These are phyloP conservation scores for Tarsius wallacei DNA, from an alignment of 2,797 vertebrate genomes.

Conservation along the genomic window DNA sequence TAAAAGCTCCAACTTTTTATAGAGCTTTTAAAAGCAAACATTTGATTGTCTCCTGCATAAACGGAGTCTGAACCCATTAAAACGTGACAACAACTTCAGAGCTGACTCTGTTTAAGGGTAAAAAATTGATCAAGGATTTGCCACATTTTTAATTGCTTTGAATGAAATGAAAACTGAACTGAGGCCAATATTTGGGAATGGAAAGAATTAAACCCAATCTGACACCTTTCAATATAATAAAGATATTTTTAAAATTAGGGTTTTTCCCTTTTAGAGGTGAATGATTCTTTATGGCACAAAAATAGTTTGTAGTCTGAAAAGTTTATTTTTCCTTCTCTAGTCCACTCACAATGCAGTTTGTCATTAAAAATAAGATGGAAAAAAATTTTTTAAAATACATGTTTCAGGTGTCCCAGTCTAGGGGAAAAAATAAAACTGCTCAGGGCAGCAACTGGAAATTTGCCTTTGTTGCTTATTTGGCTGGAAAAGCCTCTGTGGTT, in stretches of 20 bases:
- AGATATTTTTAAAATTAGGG: constrained; percentile 88
- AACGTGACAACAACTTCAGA: constrained; percentile 85
- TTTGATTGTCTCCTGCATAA: constrained; percentile 87
- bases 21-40: constrained; percentile 87
- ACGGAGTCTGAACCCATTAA: constrained; percentile 85
- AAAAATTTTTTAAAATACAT: constrained; percentile 78
- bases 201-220: constrained; percentile 87
- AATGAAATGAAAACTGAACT: constrained; percentile 86
- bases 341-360: constrained; percentile 83
- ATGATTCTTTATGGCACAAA: constrained; percentile 84
- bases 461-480: constrained; percentile 87
- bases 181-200: constrained; percentile 81
- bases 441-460: constrained; percentile 84
- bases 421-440: constrained; percentile 72
- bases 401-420: constrained; percentile 86
- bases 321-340: constrained; percentile 78
- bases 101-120: constrained; percentile 71
- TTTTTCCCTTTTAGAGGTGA: constrained; percentile 85
- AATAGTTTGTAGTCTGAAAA: constrained; percentile 87
- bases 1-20: constrained; percentile 88
- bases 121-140: constrained; percentile 82
- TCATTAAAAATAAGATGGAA: constrained; percentile 88
- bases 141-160: constrained; percentile 83
- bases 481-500: constrained; percentile 80
- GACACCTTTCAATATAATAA: constrained; percentile 88